Evolutionary conservation across 2,797 vertebrate genomes (phyloP).

Genomic region (Otolemur crassicaudatus): DNA sequence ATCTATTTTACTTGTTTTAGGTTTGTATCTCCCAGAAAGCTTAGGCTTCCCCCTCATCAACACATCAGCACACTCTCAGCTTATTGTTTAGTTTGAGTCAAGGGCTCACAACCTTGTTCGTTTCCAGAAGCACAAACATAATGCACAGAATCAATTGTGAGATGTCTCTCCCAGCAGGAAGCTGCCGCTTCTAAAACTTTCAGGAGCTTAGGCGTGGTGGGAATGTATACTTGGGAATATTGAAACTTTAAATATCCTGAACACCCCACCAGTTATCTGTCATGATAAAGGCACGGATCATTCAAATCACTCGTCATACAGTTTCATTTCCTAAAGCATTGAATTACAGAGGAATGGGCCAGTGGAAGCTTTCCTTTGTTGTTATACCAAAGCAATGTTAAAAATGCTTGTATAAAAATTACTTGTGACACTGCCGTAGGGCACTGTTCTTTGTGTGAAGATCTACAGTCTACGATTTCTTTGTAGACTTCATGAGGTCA

Average conservation of each 20-base stretch:
- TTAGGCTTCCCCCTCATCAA: not conserved
- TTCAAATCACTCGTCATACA: not conserved
- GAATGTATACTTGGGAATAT: not conserved
- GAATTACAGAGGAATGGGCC: not conserved
- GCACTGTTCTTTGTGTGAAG: not conserved
- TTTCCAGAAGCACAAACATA: not conserved
- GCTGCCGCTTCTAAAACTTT: not conserved
- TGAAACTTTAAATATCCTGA: not conserved
- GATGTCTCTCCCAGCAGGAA: not conserved
- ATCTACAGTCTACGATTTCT: not conserved
- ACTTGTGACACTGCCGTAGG: not conserved
- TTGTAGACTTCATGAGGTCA: not conserved
- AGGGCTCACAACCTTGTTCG: not conserved
- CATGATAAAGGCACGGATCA: not conserved
- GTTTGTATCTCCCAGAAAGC: constrained; percentile 61
- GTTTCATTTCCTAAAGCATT: not conserved
- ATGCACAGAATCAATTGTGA: not conserved
- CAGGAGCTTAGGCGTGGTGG: not conserved
- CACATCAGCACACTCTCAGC: not conserved
- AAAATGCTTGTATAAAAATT: not conserved
- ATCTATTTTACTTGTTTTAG: constrained; percentile 72
- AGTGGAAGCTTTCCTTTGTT: not conserved
- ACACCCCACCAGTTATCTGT: not conserved
- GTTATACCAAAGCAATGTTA: not conserved
- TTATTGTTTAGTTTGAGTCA: not conserved